Conservation (phyloP, 2,797 vertebrate species). For the Botia almorhae region DNA sequence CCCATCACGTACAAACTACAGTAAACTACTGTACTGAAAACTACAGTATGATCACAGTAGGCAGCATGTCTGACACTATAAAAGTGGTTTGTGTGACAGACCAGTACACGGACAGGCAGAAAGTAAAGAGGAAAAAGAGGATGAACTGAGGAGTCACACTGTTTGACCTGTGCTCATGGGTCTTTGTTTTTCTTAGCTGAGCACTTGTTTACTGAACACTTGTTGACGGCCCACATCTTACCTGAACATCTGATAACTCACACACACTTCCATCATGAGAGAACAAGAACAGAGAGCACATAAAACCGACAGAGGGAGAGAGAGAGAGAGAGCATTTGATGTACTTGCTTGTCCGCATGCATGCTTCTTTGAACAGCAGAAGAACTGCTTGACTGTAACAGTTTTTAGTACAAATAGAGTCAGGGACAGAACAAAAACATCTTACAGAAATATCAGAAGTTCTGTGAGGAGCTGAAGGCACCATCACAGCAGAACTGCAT, state of each 20-base stretch:
- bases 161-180: constrained; percentile 2
- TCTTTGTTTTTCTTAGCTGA: constrained; percentile 22
- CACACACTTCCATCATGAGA: constrained; percentile 30
- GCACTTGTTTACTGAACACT: constrained; percentile 40
- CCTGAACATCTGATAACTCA: constrained; percentile 43
- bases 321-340: constrained; percentile 25
- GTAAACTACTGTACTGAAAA: too few species aligned
- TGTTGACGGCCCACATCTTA: constrained; percentile 31
- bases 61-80: constrained; percentile 7
- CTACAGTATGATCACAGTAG: background rate
- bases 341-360: background rate
- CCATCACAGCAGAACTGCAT: too few species aligned
- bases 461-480: too few species aligned
- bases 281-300: background rate
- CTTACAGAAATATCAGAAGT: too few species aligned
- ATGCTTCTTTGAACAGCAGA: constrained; percentile 30
- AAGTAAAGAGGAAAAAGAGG: constrained; percentile 18
- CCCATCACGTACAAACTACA: too few species aligned
- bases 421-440: too few species aligned
- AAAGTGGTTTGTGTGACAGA: constrained; percentile 22
- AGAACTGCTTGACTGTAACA: constrained; percentile 11
- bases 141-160: constrained; percentile 8
- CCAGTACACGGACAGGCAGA: constrained; percentile 12
- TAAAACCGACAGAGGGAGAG: background rate
- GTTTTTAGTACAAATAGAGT: too few species aligned